phyloP scores from a whole-genome alignment of 2,888 invertebrate genomes.

The Anthophora plumipes region DNA sequence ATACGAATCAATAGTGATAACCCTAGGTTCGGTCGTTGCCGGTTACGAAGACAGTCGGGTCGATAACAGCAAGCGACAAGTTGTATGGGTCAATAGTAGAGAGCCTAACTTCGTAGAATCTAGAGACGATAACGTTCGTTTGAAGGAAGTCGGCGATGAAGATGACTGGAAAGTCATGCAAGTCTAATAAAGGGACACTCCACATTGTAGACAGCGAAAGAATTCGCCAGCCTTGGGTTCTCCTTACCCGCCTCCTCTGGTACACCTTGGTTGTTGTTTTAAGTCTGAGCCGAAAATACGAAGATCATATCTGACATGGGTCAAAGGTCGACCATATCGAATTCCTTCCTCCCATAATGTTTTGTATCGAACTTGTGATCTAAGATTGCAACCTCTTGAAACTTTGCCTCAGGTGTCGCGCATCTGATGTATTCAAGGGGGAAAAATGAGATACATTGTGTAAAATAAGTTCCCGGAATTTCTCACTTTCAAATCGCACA shows the following conservation, averaged over 20 bases:
- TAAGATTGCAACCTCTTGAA: background rate
- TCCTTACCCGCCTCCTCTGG: background rate
- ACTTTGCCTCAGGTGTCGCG: background rate
- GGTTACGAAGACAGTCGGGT: constrained; percentile 5
- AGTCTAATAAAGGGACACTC: background rate
- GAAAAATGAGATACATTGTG: no score
- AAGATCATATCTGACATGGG: constrained; percentile 1
- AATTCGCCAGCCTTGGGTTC: background rate
- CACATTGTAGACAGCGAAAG: background rate
- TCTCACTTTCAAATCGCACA: no score
- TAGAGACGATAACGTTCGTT: background rate
- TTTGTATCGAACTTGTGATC: background rate
- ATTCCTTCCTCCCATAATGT: background rate
- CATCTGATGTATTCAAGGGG: no score
- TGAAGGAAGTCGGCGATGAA: background rate
- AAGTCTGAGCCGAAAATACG: no score
- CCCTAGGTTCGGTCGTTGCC: constrained; percentile 6
- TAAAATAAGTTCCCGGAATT: no score
- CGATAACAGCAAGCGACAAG: no score
- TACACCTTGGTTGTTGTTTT: background rate
- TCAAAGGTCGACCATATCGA: background rate
- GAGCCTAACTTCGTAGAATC: constrained; percentile 1
- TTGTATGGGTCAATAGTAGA: constrained; percentile 16
- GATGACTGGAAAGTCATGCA: background rate
- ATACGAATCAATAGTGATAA: constrained; percentile 23